Evolutionary conservation across 2,113 vertebrate genomes (phyloP).

Genomic region (Tauraco erythrolophus): DNA sequence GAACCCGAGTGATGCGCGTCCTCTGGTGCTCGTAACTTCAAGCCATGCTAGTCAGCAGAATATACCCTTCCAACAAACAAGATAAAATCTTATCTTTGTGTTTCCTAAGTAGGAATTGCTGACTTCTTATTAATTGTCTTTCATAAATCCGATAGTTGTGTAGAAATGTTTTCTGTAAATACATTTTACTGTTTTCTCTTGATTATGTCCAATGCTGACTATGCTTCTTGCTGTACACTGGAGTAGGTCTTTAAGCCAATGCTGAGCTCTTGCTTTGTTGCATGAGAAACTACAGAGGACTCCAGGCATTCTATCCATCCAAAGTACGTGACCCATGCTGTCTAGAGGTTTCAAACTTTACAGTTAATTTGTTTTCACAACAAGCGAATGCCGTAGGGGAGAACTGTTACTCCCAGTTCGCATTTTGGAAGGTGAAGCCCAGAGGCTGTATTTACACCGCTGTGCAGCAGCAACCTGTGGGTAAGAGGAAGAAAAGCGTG

Average conservation of each 20-base stretch:
- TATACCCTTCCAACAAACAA: neutral
- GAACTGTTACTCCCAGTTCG: neutral
- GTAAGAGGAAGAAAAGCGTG: neutral
- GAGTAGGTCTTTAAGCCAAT: neutral
- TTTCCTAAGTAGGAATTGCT: neutral
- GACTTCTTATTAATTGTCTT: neutral
- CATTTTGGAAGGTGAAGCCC: neutral
- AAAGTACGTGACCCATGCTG: accelerated
- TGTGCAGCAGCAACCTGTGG: neutral
- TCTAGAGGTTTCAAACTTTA: neutral
- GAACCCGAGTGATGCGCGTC: accelerated
- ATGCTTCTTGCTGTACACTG: neutral
- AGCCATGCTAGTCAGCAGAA: neutral
- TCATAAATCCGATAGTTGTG: neutral
- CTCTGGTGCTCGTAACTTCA: neutral
- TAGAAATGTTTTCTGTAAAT: neutral
- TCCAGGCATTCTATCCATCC: neutral
- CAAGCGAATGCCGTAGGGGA: neutral
- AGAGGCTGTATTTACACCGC: neutral
- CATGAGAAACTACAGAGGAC: neutral
- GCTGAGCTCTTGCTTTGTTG: neutral
- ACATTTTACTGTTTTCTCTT: neutral
- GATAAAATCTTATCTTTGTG: neutral
- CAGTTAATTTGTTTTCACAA: neutral
- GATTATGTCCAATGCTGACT: neutral